phyloP scores from a whole-genome alignment of 2,113 vertebrate genomes.

The Emydura subglobosa region DNA sequence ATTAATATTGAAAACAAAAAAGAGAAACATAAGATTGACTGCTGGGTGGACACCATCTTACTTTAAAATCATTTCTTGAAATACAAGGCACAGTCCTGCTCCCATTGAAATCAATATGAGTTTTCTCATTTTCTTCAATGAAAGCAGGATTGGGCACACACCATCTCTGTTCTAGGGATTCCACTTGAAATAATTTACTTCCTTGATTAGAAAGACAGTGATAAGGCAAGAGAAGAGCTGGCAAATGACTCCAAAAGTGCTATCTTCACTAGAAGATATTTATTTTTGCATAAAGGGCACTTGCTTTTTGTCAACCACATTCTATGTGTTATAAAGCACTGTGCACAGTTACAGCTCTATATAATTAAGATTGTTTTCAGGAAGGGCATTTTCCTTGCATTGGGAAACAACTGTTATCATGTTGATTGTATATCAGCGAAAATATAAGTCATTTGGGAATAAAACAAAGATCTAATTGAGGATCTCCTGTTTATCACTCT shows the following conservation, averaged over 20 bases:
- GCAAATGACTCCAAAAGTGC: background rate
- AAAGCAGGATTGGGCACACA: fast-evolving
- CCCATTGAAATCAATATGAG: fast-evolving
- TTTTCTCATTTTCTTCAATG: background rate
- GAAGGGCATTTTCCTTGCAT: slow-evolving; percentile 55
- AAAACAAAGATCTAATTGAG: slow-evolving; percentile 31
- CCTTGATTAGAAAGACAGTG: fast-evolving
- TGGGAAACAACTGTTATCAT: slow-evolving; percentile 42
- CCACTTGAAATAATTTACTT: fast-evolving
- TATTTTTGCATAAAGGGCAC: fast-evolving
- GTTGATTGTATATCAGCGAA: slow-evolving; percentile 26
- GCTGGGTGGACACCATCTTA: fast-evolving
- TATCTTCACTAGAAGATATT: fast-evolving
- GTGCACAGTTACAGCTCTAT: background rate
- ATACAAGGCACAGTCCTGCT: background rate
- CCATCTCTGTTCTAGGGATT: background rate
- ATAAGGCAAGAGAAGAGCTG: fast-evolving
- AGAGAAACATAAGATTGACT: background rate
- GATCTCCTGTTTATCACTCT: slow-evolving; percentile 41
- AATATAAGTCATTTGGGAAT: slow-evolving; percentile 38
- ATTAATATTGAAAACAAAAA: background rate
- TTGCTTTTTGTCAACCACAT: background rate
- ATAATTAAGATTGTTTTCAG: slow-evolving; percentile 34
- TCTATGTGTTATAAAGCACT: background rate
- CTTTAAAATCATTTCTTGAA: background rate